Percentiles rank a stretch among this genome's conserved stretches.
phyloP scores from a whole-genome alignment of 2,797 vertebrate genomes.

The Takifugu ocellatus region DNA sequence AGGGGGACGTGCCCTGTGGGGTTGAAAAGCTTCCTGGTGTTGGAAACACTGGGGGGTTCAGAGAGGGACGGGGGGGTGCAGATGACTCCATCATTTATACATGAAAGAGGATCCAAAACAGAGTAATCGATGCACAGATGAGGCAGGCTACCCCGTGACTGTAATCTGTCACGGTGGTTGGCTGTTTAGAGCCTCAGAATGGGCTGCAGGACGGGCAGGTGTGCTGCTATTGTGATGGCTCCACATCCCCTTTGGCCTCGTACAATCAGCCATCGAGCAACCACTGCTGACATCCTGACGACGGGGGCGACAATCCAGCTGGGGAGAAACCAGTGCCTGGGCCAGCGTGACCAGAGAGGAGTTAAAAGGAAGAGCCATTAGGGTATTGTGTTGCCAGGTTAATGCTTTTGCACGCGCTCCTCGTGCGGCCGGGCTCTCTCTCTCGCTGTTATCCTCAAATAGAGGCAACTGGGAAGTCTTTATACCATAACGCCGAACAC shows the following conservation, averaged over 20 bases:
- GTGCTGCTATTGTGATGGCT: constrained; percentile 38
- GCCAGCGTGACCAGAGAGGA: constrained; percentile 33
- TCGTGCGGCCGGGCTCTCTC: constrained; percentile 41
- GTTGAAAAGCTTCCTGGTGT: constrained; percentile 43
- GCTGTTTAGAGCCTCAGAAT: constrained; percentile 31
- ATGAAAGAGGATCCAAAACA: constrained; percentile 70
- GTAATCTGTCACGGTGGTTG: constrained; percentile 20
- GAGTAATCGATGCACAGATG: constrained; percentile 65
- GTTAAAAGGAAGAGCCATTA: constrained; percentile 42
- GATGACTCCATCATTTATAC: constrained; percentile 72
- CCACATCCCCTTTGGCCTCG: constrained; percentile 17
- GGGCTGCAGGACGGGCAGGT: constrained; percentile 44
- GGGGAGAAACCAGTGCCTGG: constrained; percentile 46
- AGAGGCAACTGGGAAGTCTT: constrained; percentile 47
- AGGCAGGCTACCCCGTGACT: constrained; percentile 42
- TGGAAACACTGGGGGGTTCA: constrained; percentile 38
- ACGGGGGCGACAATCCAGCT: constrained; percentile 4
- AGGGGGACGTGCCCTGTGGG: constrained; percentile 50
- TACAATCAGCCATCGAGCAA: constrained; percentile 46
- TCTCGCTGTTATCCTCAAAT: constrained; percentile 55
- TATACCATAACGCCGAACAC: constrained; percentile 27
- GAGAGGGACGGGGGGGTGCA: constrained; percentile 43
- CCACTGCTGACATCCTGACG: constrained; percentile 34
- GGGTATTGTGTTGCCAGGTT: constrained; percentile 32
- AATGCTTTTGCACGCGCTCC: constrained; percentile 44